phyloP scores from a whole-genome alignment of 1,140 invertebrate genomes.

The Chlorops oryzae region DNA sequence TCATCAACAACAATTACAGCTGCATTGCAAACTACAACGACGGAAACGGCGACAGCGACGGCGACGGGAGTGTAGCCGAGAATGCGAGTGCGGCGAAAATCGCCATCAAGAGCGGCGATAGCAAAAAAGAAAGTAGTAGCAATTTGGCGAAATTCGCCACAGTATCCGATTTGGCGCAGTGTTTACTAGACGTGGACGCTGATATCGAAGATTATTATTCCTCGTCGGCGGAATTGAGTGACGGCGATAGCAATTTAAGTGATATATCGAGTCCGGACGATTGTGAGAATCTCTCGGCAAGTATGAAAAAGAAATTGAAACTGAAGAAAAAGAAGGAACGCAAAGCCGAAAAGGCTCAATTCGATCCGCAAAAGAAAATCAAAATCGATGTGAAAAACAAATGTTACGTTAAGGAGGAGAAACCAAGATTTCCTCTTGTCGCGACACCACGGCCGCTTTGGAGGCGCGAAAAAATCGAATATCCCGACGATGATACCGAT shows the following conservation, averaged over 20 bases:
- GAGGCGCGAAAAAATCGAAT: slow-evolving; percentile 48
- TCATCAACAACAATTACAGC: slow-evolving; percentile 5
- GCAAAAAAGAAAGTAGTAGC: slow-evolving; percentile 22
- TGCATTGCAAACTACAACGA: slow-evolving; percentile 12
- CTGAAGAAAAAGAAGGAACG: slow-evolving; percentile 31
- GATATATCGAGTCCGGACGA: slow-evolving; percentile 37
- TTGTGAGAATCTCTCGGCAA: slow-evolving; percentile 31
- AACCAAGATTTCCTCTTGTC: slow-evolving; percentile 51
- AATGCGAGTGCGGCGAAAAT: no score
- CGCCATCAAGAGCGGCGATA: slow-evolving; percentile 33
- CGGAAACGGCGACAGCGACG: slow-evolving; percentile 1
- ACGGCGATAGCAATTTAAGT: slow-evolving; percentile 26
- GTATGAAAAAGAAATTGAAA: slow-evolving; percentile 45
- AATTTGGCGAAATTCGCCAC: slow-evolving; percentile 49
- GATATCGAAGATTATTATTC: slow-evolving; percentile 45
- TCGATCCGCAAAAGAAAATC: slow-evolving; percentile 46
- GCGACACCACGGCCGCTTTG: slow-evolving; percentile 55
- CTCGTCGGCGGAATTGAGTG: slow-evolving; percentile 37
- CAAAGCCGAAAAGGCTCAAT: slow-evolving; percentile 30
- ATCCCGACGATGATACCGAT: slow-evolving; percentile 41
- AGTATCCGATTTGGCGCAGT: slow-evolving; percentile 48
- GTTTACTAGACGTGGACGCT: slow-evolving; percentile 47
- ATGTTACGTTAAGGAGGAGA: slow-evolving; percentile 52
- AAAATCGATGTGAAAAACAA: slow-evolving; percentile 44
- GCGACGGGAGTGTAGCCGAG: slow-evolving; percentile 12